Conservation (phyloP, 2,888 invertebrate genomes). For the Sinotaia quadrata region DNA sequence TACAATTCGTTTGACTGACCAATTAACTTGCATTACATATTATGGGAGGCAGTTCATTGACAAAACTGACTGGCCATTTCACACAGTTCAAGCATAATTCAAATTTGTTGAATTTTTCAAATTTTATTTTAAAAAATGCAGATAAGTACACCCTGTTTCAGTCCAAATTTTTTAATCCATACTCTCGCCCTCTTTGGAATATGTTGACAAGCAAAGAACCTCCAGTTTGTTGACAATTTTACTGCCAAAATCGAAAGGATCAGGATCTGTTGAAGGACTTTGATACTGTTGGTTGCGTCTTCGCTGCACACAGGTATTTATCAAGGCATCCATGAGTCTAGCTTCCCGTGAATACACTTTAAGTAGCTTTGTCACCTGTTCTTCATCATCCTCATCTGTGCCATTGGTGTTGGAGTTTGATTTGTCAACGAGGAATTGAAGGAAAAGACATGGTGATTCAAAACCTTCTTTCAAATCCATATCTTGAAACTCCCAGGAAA, state of each 20-base stretch:
- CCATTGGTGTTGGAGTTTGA: no score
- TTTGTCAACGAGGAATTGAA: constrained; percentile 85
- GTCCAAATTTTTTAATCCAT: background rate
- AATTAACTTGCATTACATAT: no score
- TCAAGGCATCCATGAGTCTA: constrained; percentile 67
- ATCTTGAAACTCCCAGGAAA: constrained; percentile 94
- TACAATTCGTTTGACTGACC: no score
- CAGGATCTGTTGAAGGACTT: constrained; percentile 29
- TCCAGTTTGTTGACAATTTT: constrained; percentile 55
- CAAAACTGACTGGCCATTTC: no score
- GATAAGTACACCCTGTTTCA: no score
- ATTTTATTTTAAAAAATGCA: no score
- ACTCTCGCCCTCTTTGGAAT: constrained; percentile 42
- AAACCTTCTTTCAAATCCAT: constrained; percentile 85
- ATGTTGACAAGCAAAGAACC: constrained; percentile 53
- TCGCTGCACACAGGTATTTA: constrained; percentile 60
- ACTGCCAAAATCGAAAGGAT: constrained; percentile 35
- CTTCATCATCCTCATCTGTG: constrained; percentile 79
- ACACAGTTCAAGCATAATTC: no score
- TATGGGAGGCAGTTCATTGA: no score
- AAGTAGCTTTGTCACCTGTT: constrained; percentile 84
- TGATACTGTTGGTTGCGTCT: constrained; percentile 37
- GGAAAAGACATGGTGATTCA: constrained; percentile 90
- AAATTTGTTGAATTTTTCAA: no score
- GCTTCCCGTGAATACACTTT: constrained; percentile 77